Base-by-base conservation (phyloP, 1,140 invertebrate species). In the Drosophila mauritiana region DNA sequence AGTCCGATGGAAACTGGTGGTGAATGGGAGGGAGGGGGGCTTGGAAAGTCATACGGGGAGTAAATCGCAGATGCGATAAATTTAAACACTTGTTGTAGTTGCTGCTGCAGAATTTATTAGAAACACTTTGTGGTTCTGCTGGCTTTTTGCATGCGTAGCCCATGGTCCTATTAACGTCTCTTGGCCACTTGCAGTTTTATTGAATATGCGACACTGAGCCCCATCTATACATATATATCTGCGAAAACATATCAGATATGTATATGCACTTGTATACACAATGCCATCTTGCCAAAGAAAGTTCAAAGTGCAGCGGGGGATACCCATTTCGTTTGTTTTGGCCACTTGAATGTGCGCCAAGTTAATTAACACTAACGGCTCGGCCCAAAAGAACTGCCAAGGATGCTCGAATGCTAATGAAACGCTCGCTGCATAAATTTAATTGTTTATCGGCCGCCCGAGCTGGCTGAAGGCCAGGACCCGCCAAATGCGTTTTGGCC, bases 71-170 rank as follows among this genome's bases (percentile, higher is more conserved):
- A 49, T 63, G 80, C 73, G 54, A 89, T 89, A 89, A 89, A 89
- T 89, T 89, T 89, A 80, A 89, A 89, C 84, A 89, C 84, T 89
- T 89, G 84, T 84, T 89, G 83, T 89, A 74, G 82, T 75, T 88
- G 78, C 64, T 82, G 83, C 72, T 88, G 57, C 64, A 69, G 52
- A 89, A 89, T 89, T 89, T 89, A 89, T 89, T 89, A 89, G 84
- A 77, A 89, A 78, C 84, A 89, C 76, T 89, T 84, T 89, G 84
- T 65, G 84, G 84, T 78, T 84, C 22, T 80, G 76, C 89, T 69
- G 80, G 70, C 56, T 83, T 76, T 80, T 82, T 76, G 79, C 83
- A 88, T 86, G 73, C 73, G 73, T 69, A 42, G 73, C 63, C 73
- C 55, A 40, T 59, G 73, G 25, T 36, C 61, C 64, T 52, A 56